These are phyloP conservation scores for Octomys mimax DNA, from an alignment of 2,797 vertebrate species.

Conservation along the genomic window DNA sequence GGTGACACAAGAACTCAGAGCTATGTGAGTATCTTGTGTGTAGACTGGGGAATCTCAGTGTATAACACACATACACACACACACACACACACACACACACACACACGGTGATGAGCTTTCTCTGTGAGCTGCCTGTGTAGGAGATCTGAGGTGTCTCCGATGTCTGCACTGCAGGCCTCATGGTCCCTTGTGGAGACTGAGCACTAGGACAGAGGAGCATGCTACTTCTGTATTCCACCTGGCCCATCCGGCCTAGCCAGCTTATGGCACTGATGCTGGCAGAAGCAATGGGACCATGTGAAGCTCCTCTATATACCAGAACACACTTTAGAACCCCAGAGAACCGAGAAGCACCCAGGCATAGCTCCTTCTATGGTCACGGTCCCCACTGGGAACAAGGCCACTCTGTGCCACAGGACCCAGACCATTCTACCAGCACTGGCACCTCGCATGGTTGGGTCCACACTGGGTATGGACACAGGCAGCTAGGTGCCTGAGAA, in stretches of 20 bases:
- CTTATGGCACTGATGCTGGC: not conserved
- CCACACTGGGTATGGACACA: not conserved
- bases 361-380: not conserved
- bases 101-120: no score
- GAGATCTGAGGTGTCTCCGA: not conserved
- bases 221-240: not conserved
- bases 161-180: not conserved
- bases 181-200: not conserved
- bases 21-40: not conserved
- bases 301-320: not conserved
- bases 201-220: no score
- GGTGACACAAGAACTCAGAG: no score
- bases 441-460: not conserved
- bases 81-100: no score
- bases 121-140: not conserved
- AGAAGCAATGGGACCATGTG: not conserved
- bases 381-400: not conserved
- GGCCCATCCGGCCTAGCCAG: not conserved
- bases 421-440: not conserved
- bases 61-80: not conserved
- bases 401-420: no score
- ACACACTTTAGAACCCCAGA: not conserved
- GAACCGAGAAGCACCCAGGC: not conserved
- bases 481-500: not conserved
- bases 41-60: not conserved